Evolutionary conservation across 1,140 invertebrate genomes (phyloP).

Genomic region (Nebria ingens): DNA sequence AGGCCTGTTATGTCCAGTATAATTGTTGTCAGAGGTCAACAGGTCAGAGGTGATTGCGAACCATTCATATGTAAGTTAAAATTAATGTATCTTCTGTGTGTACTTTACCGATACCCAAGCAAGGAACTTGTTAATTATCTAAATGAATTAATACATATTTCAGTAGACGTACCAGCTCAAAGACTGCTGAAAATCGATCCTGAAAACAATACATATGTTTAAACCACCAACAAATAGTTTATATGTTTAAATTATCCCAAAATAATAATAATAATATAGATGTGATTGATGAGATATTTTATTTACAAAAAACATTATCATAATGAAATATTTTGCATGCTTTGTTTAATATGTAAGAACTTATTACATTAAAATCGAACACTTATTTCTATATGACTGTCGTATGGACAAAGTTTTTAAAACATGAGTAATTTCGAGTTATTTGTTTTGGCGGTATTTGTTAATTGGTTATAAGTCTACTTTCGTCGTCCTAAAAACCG

Average conservation of each 20-base stretch:
- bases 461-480: conserved; percentile 13
- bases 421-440: conserved; percentile 17
- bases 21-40: background rate
- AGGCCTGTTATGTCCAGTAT: background rate
- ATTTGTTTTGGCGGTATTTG: background rate
- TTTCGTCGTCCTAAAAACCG: conserved; percentile 48
- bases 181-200: background rate
- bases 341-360: conserved; percentile 10
- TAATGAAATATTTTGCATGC: no score
- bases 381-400: background rate
- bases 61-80: background rate
- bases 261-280: no score
- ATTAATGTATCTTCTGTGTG: no score
- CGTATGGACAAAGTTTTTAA: background rate
- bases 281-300: no score
- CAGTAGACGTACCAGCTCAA: background rate
- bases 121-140: no score
- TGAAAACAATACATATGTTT: background rate
- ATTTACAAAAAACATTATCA: no score
- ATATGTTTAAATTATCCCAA: no score
- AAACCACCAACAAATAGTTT: background rate
- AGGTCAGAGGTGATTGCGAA: background rate
- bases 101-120: no score
- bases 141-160: background rate
- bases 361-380: conserved; percentile 7